phyloP scores from a whole-genome alignment of 2,797 vertebrate genomes.

The Coregonus sp. region DNA sequence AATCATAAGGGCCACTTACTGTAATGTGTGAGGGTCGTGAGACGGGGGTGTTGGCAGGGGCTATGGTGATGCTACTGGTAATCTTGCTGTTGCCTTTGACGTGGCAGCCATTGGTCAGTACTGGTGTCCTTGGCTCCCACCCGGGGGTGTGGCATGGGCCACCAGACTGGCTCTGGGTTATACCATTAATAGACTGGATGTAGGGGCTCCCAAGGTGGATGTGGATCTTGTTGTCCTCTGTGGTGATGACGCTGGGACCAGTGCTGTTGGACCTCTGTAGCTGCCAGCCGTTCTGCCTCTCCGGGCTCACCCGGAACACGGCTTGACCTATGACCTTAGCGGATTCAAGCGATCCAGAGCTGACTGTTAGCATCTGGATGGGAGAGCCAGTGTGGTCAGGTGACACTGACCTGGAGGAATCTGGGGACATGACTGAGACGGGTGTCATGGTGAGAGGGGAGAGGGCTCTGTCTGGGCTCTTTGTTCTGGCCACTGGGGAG shows the following conservation, averaged over 20 bases:
- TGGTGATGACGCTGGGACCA: constrained; percentile 89
- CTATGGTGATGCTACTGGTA: constrained; percentile 97
- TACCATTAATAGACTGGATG: constrained; percentile 77
- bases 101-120: constrained; percentile 82
- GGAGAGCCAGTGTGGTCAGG: constrained; percentile 88
- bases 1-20: constrained; percentile 66
- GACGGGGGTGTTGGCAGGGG: constrained; percentile 58
- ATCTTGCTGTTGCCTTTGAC: constrained; percentile 90
- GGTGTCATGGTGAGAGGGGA: constrained; percentile 80
- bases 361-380: constrained; percentile 85
- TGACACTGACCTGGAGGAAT: constrained; percentile 82
- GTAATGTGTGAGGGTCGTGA: constrained; percentile 64
- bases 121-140: constrained; percentile 88
- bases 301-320: constrained; percentile 83
- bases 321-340: constrained; percentile 79
- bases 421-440: constrained; percentile 80
- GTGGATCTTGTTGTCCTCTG: constrained; percentile 98
- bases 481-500: constrained; percentile 77
- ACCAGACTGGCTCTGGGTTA: constrained; percentile 68
- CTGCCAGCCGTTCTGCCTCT: constrained; percentile 87
- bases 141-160: constrained; percentile 79
- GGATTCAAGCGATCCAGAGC: constrained; percentile 83
- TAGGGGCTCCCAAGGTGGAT: constrained; percentile 94
- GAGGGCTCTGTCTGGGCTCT: constrained; percentile 79
- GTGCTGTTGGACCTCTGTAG: constrained; percentile 86